Evolutionary conservation across 2,113 vertebrate species (phyloP).

Genomic region (Cyrtonyx montezumae): DNA sequence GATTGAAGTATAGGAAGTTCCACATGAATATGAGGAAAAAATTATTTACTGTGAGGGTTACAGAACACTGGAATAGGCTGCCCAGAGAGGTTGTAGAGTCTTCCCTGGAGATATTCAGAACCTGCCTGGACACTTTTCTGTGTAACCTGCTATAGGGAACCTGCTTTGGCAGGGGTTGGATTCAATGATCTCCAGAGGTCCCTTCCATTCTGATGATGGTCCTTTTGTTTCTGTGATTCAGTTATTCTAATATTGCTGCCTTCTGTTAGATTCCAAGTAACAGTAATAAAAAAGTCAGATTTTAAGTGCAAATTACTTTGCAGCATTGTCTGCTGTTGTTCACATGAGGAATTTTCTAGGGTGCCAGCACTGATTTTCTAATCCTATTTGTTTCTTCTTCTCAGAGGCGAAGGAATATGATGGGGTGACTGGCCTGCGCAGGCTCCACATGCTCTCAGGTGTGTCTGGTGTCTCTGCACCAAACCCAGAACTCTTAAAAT

Average conservation of each 20-base stretch:
- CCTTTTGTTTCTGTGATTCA: too few relatives aligned
- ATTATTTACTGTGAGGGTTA: too few relatives aligned
- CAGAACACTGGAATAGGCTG: too few relatives aligned
- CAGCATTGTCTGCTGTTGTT: neutral
- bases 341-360: neutral
- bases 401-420: neutral
- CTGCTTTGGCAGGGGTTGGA: too few relatives aligned
- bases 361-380: neutral
- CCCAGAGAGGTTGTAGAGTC: too few relatives aligned
- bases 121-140: too few relatives aligned
- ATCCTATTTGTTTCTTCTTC: neutral
- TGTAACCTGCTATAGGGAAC: too few relatives aligned
- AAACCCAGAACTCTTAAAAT: neutral
- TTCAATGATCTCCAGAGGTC: too few relatives aligned
- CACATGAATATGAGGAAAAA: too few relatives aligned
- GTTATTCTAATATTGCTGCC: neutral
- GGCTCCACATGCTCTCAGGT: fast-evolving
- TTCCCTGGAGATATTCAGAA: too few relatives aligned
- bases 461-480: neutral
- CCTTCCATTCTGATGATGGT: too few relatives aligned
- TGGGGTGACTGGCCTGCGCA: neutral
- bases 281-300: neutral
- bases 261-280: neutral
- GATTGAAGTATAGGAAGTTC: too few relatives aligned
- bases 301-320: neutral